Conservation (phyloP, 2,888 invertebrate genomes). For the Polydrusus tereticollis region DNA sequence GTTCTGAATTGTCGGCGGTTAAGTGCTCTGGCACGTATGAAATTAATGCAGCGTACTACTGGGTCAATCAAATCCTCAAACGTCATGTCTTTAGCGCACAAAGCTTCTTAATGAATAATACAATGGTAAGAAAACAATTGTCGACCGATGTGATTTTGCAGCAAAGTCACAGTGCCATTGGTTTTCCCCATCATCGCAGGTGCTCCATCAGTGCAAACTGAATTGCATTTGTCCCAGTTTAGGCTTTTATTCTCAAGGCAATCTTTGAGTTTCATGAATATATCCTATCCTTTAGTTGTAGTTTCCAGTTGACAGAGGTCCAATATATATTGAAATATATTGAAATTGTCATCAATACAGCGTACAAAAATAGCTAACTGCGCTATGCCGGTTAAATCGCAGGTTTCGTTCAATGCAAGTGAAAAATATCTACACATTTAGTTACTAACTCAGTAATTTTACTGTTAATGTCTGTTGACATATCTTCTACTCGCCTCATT, state of each 20-base stretch:
- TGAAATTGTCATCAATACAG: not conserved
- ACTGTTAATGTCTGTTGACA: not conserved
- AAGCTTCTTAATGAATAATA: constrained; percentile 30
- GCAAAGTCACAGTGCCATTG: not conserved
- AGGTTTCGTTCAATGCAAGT: not conserved
- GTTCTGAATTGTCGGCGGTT: not conserved
- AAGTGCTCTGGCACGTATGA: constrained; percentile 6
- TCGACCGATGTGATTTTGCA: not conserved
- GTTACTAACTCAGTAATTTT: not conserved
- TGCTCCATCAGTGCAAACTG: not conserved
- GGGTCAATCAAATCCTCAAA: constrained; percentile 23
- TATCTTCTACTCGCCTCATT: not conserved
- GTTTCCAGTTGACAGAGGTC: constrained; percentile 24
- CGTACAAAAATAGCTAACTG: constrained; percentile 22
- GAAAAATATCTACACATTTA: not conserved
- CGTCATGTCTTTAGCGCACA: constrained; percentile 31
- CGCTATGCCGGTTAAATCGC: not conserved
- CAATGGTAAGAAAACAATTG: constrained; percentile 22
- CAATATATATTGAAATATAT: not conserved
- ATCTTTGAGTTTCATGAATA: constrained; percentile 30
- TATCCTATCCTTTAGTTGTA: constrained; percentile 23
- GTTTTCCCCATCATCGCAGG: not conserved
- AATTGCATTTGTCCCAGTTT: not conserved
- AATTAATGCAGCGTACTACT: constrained; percentile 24
- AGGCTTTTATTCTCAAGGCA: constrained; percentile 46